phyloP scores from a whole-genome alignment of 2,797 vertebrate species.

The Bucorvus abyssinicus region DNA sequence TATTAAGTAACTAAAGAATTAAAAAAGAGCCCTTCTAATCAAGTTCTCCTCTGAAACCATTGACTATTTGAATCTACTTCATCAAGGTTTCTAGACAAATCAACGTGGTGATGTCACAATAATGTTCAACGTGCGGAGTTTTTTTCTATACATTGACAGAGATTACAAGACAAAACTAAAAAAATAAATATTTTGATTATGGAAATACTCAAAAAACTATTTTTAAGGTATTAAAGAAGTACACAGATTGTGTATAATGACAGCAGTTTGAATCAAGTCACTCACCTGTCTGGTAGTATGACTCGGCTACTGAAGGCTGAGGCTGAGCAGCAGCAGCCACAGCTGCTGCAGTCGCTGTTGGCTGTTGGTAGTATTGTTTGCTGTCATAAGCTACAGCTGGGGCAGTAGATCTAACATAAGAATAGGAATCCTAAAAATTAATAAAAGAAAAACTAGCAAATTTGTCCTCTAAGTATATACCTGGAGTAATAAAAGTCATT shows the following conservation, averaged over 20 bases:
- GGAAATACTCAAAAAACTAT: not conserved
- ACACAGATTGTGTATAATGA: not conserved
- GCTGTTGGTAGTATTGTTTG: slow-evolving; percentile 98
- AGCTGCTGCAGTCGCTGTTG: slow-evolving; percentile 85
- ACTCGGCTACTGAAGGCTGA: slow-evolving; percentile 92
- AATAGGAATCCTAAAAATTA: slow-evolving; percentile 88
- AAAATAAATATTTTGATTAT: not conserved
- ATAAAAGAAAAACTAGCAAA: not conserved
- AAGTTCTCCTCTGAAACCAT: not conserved
- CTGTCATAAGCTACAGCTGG: slow-evolving; percentile 93
- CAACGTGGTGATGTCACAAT: not conserved
- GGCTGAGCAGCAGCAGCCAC: slow-evolving; percentile 89
- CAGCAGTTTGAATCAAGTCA: not conserved
- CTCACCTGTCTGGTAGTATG: slow-evolving; percentile 96
- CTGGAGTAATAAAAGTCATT: not conserved
- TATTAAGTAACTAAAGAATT: not conserved
- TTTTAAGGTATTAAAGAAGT: not conserved
- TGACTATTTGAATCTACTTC: not conserved
- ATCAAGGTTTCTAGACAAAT: not conserved
- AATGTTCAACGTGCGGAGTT: not conserved
- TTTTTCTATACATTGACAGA: not conserved
- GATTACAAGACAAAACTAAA: not conserved
- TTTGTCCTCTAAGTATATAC: not conserved
- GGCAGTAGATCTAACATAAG: slow-evolving; percentile 93
- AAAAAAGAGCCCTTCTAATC: not conserved